These are phyloP conservation scores for Orycteropus afer DNA, from an alignment of 2,113 vertebrate genomes.

Conservation along the genomic window DNA sequence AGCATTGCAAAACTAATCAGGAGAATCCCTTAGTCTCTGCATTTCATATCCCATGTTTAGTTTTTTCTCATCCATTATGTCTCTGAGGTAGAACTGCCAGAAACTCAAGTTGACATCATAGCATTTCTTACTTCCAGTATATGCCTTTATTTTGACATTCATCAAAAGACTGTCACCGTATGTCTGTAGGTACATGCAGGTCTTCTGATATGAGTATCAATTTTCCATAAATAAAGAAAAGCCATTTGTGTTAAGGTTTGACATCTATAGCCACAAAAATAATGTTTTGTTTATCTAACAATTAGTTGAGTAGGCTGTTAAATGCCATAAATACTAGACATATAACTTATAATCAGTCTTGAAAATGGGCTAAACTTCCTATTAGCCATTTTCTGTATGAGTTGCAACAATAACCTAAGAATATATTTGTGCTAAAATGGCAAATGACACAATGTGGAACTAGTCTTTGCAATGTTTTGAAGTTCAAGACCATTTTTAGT, in stretches of 20 bases:
- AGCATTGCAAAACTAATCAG: slow-evolving; percentile 50
- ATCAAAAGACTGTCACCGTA: slow-evolving; percentile 44
- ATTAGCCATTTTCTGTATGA: not conserved
- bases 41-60: not conserved
- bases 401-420: not conserved
- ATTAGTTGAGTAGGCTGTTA: not conserved
- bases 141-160: slow-evolving; percentile 53
- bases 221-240: slow-evolving; percentile 23
- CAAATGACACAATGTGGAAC: not conserved
- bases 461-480: slow-evolving; percentile 23
- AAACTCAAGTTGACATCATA: slow-evolving; percentile 44
- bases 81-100: slow-evolving; percentile 35
- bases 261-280: not conserved
- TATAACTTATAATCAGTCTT: not conserved
- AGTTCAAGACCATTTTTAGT: slow-evolving; percentile 49
- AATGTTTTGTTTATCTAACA: not conserved
- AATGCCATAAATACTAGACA: not conserved
- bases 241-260: not conserved
- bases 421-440: not conserved
- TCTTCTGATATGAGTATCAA: not conserved
- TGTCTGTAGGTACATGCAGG: not conserved
- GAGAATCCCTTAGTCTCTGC: slow-evolving; percentile 1
- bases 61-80: slow-evolving; percentile 50
- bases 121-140: not conserved
- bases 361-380: not conserved